Conservation (phyloP, 2,888 invertebrate species). For the Odontomyia ornata region DNA sequence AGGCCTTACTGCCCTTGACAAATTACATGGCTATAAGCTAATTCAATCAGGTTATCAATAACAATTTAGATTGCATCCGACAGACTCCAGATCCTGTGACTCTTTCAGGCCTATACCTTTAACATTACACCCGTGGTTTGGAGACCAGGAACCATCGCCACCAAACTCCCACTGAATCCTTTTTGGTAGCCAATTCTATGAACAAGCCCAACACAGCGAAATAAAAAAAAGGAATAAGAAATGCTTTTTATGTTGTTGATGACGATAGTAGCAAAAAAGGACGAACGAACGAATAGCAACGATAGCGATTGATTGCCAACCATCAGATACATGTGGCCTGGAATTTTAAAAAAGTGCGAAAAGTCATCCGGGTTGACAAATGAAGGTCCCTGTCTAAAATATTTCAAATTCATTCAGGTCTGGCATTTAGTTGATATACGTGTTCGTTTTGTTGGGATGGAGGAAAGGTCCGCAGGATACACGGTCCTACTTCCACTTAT, state of each 20-base stretch:
- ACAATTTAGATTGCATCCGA: slow-evolving; percentile 48
- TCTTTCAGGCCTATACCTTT: too few species aligned
- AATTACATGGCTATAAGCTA: slow-evolving; percentile 50
- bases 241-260: neutral
- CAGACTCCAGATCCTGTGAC: neutral
- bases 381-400: slow-evolving; percentile 44
- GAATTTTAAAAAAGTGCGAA: slow-evolving; percentile 49
- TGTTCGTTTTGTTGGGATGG: neutral
- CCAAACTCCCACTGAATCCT: neutral
- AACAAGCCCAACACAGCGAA: too few species aligned
- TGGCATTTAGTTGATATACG: neutral
- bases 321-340: slow-evolving; percentile 49
- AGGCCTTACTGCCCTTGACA: slow-evolving; percentile 42
- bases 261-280: neutral
- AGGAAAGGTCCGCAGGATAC: neutral
- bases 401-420: slow-evolving; percentile 37
- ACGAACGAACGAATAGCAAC: slow-evolving; percentile 16
- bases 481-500: neutral
- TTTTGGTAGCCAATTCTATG: neutral
- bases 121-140: too few species aligned
- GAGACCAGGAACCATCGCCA: too few species aligned
- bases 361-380: slow-evolving; percentile 47
- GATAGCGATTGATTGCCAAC: slow-evolving; percentile 49
- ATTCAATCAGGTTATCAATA: slow-evolving; percentile 51
- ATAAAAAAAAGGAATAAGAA: slow-evolving; percentile 9